phyloP scores from a whole-genome alignment of 2,797 vertebrate species.

The Neosilurus mollespiculum region DNA sequence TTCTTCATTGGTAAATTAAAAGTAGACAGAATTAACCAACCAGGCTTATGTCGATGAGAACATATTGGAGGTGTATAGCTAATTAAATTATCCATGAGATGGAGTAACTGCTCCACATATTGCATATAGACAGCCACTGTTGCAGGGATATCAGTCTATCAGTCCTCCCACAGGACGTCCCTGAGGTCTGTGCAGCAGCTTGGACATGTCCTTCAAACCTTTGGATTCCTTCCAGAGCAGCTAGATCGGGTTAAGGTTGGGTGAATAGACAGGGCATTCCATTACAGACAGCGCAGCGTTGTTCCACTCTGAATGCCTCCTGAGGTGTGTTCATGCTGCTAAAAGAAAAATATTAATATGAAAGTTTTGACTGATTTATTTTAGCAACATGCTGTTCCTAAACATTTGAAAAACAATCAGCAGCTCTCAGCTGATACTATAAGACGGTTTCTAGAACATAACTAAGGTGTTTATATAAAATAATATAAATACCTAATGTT shows the following conservation, averaged over 20 bases:
- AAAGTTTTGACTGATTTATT: background rate
- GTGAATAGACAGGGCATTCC: slow-evolving; percentile 19
- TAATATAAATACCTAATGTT: too few species aligned
- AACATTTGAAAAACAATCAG: background rate
- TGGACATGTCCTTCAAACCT: background rate
- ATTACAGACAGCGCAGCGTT: slow-evolving; percentile 15
- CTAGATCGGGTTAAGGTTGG: slow-evolving; percentile 10
- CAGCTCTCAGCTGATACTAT: background rate
- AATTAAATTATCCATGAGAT: background rate
- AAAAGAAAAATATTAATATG: background rate
- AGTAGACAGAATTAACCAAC: background rate
- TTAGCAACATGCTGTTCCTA: background rate
- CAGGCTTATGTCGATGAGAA: background rate
- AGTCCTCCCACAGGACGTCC: slow-evolving; percentile 9
- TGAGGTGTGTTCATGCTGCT: background rate
- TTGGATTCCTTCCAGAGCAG: background rate
- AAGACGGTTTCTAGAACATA: background rate
- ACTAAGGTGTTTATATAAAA: background rate
- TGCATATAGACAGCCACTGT: background rate
- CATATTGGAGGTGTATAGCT: background rate
- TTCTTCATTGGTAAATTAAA: background rate
- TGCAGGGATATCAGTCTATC: background rate
- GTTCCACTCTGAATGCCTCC: background rate
- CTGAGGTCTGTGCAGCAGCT: slow-evolving; percentile 16
- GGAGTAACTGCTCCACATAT: background rate